Base-by-base conservation (phyloP, 2,888 invertebrate species). In the Pristionchus entomophagus region DNA sequence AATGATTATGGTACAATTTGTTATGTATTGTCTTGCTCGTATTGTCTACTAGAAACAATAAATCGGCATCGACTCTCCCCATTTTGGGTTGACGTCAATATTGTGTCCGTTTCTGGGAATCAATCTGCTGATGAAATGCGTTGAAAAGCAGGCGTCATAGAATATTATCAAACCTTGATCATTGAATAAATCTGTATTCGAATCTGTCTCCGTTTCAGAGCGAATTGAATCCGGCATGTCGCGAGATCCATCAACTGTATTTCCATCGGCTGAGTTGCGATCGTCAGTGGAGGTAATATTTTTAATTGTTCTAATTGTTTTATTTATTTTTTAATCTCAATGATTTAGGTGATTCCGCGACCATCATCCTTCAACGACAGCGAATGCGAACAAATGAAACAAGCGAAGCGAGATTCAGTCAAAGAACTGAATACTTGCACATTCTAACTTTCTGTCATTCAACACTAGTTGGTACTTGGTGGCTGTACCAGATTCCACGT, bases 371-470 rank as follows among this genome's bases (percentile, higher is more conserved):
- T 81, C 0, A 12, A 38, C n/a, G 81, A 81, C 19, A 45, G 17
- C n/a, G 81, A 81, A 10, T 41, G 45, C 41, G 81, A 81, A 56
- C 1, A 56, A 19, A 38, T 81, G 81, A 22, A 49, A 38, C 38
- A n/a, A 35, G 56, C 45, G 2, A 78, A 53, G 56, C 22, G n/a
- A 38, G 45, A 56, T 6, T 35, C 56, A 12, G 19, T 38, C 53
- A 59, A 81, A 38, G 56, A 35, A 32, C 14, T 81, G 26, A 29
- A 49, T 8, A 81, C 81, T 56, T 81, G 81, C 56, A 56, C 22
- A 5, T 81, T 81, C 56, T 77, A 45, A 45, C 35, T 4, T 22
- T 59, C 8, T 22, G 59, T 59, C 6, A 8, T 59, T 8, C 26
- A 59, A n/a, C 17, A n/a, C 59, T 59, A 59, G 8, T 22, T 45